Conservation (phyloP, 2,888 invertebrate species). For the Drosophila bunnanda region DNA sequence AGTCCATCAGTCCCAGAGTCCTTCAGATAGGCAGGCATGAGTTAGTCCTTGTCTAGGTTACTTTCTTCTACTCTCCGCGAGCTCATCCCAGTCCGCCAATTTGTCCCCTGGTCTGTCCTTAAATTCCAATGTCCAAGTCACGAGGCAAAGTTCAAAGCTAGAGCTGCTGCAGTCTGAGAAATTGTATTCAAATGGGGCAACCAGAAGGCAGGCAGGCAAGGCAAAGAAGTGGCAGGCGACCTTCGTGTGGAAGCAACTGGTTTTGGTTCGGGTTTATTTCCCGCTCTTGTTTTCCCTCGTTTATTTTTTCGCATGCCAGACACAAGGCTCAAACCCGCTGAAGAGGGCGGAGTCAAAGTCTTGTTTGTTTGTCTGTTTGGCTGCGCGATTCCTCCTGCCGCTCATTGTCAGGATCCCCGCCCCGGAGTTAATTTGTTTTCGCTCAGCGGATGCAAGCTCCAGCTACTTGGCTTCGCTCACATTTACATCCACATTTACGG, state of each 20-base stretch:
- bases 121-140: conserved; percentile 29
- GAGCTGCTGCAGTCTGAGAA: conserved; percentile 49
- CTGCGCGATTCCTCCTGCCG: conserved; percentile 24
- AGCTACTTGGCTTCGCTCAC: conserved; percentile 44
- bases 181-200: conserved; percentile 61
- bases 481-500: conserved; percentile 22
- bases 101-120: background rate
- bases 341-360: conserved; percentile 58
- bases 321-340: conserved; percentile 20
- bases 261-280: conserved; percentile 51
- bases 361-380: conserved; percentile 59
- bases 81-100: too few species aligned
- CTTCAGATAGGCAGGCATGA: background rate
- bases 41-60: too few species aligned
- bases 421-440: conserved; percentile 51
- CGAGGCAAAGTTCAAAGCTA: conserved; percentile 71
- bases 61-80: too few species aligned
- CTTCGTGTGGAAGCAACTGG: conserved; percentile 73
- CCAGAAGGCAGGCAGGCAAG: conserved; percentile 27
- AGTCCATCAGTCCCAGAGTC: background rate
- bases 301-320: conserved; percentile 26
- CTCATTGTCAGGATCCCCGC: conserved; percentile 29
- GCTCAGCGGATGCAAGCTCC: conserved; percentile 42
- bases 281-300: conserved; percentile 12
- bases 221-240: conserved; percentile 47